phyloP scores from a whole-genome alignment of 2,888 invertebrate genomes.

The Prosapia bicincta region DNA sequence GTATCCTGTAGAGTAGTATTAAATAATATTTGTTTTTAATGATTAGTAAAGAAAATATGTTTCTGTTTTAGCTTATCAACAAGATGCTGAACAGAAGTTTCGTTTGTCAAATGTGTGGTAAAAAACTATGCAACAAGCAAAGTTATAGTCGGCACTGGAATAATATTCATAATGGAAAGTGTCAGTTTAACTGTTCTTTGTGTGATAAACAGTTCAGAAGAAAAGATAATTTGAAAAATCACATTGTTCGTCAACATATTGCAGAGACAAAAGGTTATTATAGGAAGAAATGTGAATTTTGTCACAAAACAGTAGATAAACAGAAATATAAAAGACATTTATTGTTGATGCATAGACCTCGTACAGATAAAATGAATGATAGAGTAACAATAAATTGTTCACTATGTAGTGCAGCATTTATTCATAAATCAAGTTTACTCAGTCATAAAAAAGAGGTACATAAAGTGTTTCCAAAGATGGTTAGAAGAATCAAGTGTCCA shows the following conservation, averaged over 20 bases:
- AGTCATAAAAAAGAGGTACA: background rate
- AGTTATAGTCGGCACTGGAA: background rate
- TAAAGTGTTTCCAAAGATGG: background rate
- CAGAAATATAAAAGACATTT: background rate
- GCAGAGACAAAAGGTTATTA: background rate
- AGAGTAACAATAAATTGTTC: background rate
- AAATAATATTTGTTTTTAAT: too few relatives aligned
- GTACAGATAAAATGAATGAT: background rate
- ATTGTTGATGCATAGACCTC: background rate
- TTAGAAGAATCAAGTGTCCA: background rate
- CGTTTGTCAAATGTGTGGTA: background rate
- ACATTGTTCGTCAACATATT: background rate
- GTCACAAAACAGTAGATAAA: background rate
- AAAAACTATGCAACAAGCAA: background rate
- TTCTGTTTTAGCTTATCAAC: background rate
- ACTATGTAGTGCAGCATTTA: background rate
- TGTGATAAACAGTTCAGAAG: background rate
- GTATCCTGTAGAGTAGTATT: too few relatives aligned
- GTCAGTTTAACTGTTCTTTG: background rate
- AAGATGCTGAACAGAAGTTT: background rate
- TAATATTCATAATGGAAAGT: background rate
- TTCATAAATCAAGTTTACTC: background rate
- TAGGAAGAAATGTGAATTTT: background rate
- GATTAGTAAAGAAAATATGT: background rate
- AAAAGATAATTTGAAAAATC: background rate